Evolutionary conservation across 2,797 vertebrate species (phyloP), one percentile per base, ranked within the genome.

Genomic region (Paratrypauchen microcephalus): DNA sequence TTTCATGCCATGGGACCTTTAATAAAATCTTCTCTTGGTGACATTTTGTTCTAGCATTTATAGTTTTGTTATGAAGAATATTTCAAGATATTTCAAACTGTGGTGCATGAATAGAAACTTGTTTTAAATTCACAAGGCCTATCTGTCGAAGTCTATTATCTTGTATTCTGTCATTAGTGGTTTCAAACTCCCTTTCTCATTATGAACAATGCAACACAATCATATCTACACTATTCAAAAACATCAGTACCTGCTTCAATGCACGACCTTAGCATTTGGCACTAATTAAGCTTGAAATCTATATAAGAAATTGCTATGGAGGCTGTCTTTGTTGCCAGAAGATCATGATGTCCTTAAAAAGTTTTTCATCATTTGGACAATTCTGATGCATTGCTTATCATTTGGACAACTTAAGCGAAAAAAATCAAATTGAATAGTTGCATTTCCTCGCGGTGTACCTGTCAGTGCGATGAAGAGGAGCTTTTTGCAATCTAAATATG

Each of bases 401-500:
- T 15, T 45, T 4, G 41, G 41, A 4, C 39, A 41, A 41, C 39
- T 12, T 15, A 45, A 45, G 4, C 0, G 3, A 15, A 45, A 45
- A 45, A 45, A 41, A 36, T 36, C 32, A 1, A 9, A 36, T 36
- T 36, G 32, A 36, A 36, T 9, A 9, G 30, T 32, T 18, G 6
- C 32, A n/a, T 70, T 74, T 74, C 23, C 75, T 71, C 30, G 75
- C 68, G 59, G 69, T 72, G 69, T 71, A 70, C 24, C 69, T 75
- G 78, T 70, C 79, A 72, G 73, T 55, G 24, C 41, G 73, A 36
- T 65, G 70, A 66, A 84, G 69, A 50, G 62, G 52, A 77, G 73
- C 74, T 71, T 76, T 50, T 54, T 64, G 21, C 24, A 26, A 64
- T 21, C 39, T 50, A 28, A 47, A 64, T 48, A 48, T 41, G 21